Base-by-base conservation (phyloP, 2,888 invertebrate species). In the Choristoneura rosaceana region DNA sequence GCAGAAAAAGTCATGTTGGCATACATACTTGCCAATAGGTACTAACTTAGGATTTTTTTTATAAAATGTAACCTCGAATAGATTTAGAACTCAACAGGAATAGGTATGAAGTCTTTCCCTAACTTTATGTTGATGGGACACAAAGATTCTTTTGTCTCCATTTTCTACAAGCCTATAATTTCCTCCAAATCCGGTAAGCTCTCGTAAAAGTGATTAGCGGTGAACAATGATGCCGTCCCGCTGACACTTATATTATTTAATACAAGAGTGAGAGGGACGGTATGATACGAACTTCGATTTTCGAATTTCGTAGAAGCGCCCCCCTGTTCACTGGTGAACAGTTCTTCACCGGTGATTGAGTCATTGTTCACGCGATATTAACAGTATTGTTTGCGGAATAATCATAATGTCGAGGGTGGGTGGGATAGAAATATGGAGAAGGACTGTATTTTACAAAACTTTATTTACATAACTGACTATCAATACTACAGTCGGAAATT, bases 381-480 rank as follows among this genome's bases (percentile, higher is more conserved):
- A 90, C 89, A 78, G 90, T 85, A 93, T 94, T 94, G 93, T 94
- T 93, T 93, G 91, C 80, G 79, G 78, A 83, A 84, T 92, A 91
- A 92, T 93, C 91, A 89, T 92, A 90, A 91, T 85, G 87, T 84
- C 88, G 82, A 84, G 85, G 85, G 69, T 76, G 76, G 67, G 17
- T 60, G 66, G 74, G 73, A 74, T 66, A 74, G 71, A 17, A 12
- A 71, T 74, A 74, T 86, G 85, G 90, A 89, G 77, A 74, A 0
- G 75, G 83, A 78, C 65, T 80, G 50, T 77, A 38, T 58, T 71
- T 33, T 17, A 17, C 12, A 14, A 38, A 7, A 4, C 7, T 38
- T 4, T 38, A 38, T 38, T 38, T 38, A 38, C 4, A 38, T 38
- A 5, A 7, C 38, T 4, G 38, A 38, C 2, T 25, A 38, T 38